These are phyloP conservation scores for Ormyrus labotus DNA, from an alignment of 2,888 invertebrate genomes.

Conservation along the genomic window DNA sequence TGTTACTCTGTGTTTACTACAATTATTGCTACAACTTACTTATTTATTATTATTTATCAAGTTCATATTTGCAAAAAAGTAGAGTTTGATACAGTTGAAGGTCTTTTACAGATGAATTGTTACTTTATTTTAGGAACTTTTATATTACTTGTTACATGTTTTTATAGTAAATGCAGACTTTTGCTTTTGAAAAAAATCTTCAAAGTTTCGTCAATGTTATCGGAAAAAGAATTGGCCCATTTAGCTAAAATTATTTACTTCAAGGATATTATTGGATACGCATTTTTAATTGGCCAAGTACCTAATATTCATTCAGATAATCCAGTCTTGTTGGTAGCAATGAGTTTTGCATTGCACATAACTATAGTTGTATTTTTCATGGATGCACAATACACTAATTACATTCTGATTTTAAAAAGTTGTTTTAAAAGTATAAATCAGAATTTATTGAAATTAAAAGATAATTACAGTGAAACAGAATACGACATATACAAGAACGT, in stretches of 20 bases:
- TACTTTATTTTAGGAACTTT: constrained; percentile 58
- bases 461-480: constrained; percentile 9
- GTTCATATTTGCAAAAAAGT: constrained; percentile 53
- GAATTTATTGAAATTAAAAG: constrained; percentile 59
- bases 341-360: constrained; percentile 53
- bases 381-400: constrained; percentile 64
- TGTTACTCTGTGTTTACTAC: constrained; percentile 59
- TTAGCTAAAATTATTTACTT: constrained; percentile 61
- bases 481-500: background rate
- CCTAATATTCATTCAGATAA: constrained; percentile 53
- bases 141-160: constrained; percentile 56
- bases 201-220: constrained; percentile 59
- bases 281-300: constrained; percentile 59
- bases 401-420: constrained; percentile 60
- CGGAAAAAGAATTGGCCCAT: constrained; percentile 54
- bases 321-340: background rate
- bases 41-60: constrained; percentile 55
- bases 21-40: constrained; percentile 10
- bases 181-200: constrained; percentile 59
- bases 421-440: constrained; percentile 63
- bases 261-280: constrained; percentile 62
- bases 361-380: constrained; percentile 63
- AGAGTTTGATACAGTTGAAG: constrained; percentile 59
- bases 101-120: constrained; percentile 62
- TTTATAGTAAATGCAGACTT: constrained; percentile 55